phyloP scores from a whole-genome alignment of 2,888 invertebrate genomes.

The Helobdella robusta region DNA sequence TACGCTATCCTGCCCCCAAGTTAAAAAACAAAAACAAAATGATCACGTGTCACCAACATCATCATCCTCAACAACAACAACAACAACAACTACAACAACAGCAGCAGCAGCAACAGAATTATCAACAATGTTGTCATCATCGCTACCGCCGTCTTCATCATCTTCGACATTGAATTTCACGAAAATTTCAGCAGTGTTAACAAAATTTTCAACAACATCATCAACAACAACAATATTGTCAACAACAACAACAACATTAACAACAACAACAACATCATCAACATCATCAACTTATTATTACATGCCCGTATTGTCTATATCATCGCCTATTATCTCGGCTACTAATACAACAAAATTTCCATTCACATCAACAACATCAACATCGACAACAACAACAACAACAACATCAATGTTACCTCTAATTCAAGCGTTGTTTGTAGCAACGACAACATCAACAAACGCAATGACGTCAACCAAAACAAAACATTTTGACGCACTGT shows the following conservation, averaged over 20 bases:
- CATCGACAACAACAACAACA: too few species aligned
- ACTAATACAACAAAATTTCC: neutral
- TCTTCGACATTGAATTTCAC: neutral
- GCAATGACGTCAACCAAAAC: neutral
- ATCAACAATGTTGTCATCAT: neutral
- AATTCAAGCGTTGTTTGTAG: neutral
- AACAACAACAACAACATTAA: neutral
- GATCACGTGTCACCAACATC: too few species aligned
- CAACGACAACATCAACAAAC: too few species aligned
- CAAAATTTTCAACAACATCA: neutral
- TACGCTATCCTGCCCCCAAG: too few species aligned
- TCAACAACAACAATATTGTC: neutral
- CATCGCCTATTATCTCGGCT: too few species aligned
- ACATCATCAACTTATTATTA: too few species aligned
- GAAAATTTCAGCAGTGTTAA: neutral
- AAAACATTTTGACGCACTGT: neutral
- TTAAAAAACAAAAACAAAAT: too few species aligned
- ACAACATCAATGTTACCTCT: too few species aligned
- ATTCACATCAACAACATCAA: too few species aligned
- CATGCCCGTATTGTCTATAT: too few species aligned
- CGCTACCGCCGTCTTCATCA: neutral
- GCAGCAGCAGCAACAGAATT: neutral
- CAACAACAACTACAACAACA: neutral
- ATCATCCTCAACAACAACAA: neutral
- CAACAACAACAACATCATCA: conserved; percentile 5